Evolutionary conservation across 2,113 vertebrate genomes (phyloP), one percentile per base, ranked within the genome.

Genomic region (Trichomycterus rosablanca): DNA sequence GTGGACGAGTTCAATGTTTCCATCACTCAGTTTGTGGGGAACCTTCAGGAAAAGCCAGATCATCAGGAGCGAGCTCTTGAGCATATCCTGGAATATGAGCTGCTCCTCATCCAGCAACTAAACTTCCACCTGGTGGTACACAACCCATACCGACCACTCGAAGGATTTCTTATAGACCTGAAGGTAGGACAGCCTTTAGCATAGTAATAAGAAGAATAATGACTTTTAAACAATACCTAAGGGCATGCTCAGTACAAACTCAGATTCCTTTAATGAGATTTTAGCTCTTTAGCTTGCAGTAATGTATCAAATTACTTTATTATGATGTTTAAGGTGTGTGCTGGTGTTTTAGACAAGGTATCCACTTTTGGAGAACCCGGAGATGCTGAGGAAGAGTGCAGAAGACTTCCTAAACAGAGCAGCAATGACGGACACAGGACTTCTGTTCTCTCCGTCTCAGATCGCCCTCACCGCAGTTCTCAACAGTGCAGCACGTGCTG

Each of bases 1-100:
- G 95, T 97, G 70, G 96, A 99, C 45, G 93, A 99, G 82, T 98
- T 98, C 78, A 99, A 99, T 24, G 95, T 98, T 7, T 99, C 96
- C 69, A 90, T 93, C 74, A 76, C 78, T 30, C 96, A 99, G 67
- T 98, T 98, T 73, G 92, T 94, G 66, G 91, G 89, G 48, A 98
- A 99, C 66, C 89, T 99, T 15, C 89, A 89, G 51, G 94, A 98
- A 78, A 93, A 79, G 10, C 85, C 89, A 6, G 62, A 83, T 1
- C 91, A 88, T 26, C 93, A 93, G 68, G 94, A 96, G 53, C 89
- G 86, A 52, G 77, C 88, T 15, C 82, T 94, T 24, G 92, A 99
- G 66, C 96, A 98, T 68, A 97, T 99, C 77, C 77, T 98, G 61
- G 96, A 95, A 51, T 93, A 89, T 61, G 95, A 99, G 74, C 84